These are phyloP conservation scores for Daboia siamensis DNA, from an alignment of 2,113 vertebrate species.

Conservation along the genomic window DNA sequence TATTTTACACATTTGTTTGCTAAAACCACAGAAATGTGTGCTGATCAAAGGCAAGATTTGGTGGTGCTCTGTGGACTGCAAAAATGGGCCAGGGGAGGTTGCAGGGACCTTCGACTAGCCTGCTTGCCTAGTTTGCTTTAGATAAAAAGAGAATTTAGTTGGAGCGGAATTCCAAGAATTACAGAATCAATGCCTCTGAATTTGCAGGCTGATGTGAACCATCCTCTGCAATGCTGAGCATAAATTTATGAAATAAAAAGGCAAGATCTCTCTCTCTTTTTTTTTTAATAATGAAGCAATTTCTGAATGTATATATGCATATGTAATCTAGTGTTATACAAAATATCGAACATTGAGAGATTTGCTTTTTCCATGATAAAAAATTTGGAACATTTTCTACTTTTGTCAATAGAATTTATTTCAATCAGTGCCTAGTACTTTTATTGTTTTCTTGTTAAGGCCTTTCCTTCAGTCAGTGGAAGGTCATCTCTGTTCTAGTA, in stretches of 20 bases:
- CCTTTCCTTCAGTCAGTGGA: constrained; percentile 58
- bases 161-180: not conserved
- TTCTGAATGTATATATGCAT: constrained; percentile 23
- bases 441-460: constrained; percentile 49
- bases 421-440: constrained; percentile 59
- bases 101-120: not conserved
- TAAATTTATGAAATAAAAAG: not conserved
- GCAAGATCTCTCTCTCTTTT: not conserved
- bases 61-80: not conserved
- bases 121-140: not conserved
- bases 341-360: constrained; percentile 52
- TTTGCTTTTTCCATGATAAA: constrained; percentile 38
- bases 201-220: not conserved
- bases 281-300: not conserved
- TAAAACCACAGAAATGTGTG: not conserved
- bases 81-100: not conserved
- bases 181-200: not conserved
- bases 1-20: not conserved
- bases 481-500: not conserved
- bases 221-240: not conserved
- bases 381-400: not conserved
- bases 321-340: constrained; percentile 42
- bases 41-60: not conserved
- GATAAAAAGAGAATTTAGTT: not conserved
- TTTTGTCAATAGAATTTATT: constrained; percentile 56